Conservation (phyloP, 1,140 invertebrate species). For the Contarinia nasturtii region DNA sequence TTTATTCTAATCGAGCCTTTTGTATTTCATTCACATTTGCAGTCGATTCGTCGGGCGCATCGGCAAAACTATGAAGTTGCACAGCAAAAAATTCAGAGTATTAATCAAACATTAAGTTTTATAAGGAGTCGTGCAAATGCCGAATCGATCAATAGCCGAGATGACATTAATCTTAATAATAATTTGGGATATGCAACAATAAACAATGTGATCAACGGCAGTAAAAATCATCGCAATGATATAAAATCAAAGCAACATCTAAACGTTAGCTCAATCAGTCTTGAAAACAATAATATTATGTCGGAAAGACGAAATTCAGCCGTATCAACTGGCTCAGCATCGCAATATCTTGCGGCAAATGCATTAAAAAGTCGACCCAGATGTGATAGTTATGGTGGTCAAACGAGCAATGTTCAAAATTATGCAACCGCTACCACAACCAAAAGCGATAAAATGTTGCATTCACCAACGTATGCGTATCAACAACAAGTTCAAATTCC, state of each 20-base stretch:
- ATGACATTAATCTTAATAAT: neutral
- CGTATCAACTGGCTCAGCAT: neutral
- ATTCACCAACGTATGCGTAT: too few species aligned
- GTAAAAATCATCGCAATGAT: neutral
- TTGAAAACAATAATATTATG: neutral
- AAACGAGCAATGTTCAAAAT: too few species aligned
- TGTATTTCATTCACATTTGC: too few species aligned
- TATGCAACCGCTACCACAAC: too few species aligned
- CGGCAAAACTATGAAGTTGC: neutral
- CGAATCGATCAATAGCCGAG: neutral
- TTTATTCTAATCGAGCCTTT: too few species aligned
- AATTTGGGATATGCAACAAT: neutral
- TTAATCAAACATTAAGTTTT: neutral
- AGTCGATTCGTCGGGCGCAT: neutral
- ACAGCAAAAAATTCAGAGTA: neutral
- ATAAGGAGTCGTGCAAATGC: neutral
- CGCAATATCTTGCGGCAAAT: too few species aligned
- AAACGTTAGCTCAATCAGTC: too few species aligned
- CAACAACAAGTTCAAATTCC: too few species aligned
- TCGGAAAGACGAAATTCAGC: neutral
- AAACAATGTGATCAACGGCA: neutral
- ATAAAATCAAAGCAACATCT: too few species aligned
- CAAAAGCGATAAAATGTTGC: too few species aligned
- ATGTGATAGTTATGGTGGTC: too few species aligned
- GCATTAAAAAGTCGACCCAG: too few species aligned